These are phyloP conservation scores for Himalopsyche kuldschensis DNA, from an alignment of 2,888 invertebrate genomes.

Conservation along the genomic window DNA sequence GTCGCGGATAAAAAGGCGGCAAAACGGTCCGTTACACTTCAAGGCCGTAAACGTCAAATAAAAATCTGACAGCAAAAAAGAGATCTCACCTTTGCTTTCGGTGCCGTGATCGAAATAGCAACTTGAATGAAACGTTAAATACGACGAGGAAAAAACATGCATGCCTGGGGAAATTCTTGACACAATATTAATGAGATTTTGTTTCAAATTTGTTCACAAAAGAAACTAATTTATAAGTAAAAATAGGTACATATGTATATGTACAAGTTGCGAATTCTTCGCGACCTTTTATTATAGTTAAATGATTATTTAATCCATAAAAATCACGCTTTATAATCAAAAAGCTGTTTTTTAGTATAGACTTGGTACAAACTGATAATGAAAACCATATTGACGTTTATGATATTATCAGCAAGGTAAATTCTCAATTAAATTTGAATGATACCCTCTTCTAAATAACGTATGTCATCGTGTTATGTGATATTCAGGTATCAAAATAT, in stretches of 20 bases:
- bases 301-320: too few species aligned
- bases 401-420: neutral
- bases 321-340: too few species aligned
- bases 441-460: neutral
- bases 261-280: neutral
- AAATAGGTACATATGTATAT: neutral
- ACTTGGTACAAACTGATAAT: too few species aligned
- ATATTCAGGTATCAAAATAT: neutral
- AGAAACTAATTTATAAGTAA: neutral
- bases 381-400: too few species aligned
- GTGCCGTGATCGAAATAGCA: slow-evolving; percentile 11
- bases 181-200: neutral
- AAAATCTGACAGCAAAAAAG: neutral
- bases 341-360: too few species aligned
- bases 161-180: neutral
- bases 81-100: slow-evolving; percentile 18
- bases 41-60: slow-evolving; percentile 25
- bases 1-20: slow-evolving; percentile 8
- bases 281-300: neutral
- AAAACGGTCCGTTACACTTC: slow-evolving; percentile 23
- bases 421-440: neutral
- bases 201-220: neutral
- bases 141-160: slow-evolving; percentile 14
- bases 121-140: slow-evolving; percentile 26
- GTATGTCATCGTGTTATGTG: neutral